Percentiles rank a stretch among this genome's conserved stretches.
Conservation (phyloP, 53 echinoderm and acorn worm species). For the Echinarachnius parma region DNA sequence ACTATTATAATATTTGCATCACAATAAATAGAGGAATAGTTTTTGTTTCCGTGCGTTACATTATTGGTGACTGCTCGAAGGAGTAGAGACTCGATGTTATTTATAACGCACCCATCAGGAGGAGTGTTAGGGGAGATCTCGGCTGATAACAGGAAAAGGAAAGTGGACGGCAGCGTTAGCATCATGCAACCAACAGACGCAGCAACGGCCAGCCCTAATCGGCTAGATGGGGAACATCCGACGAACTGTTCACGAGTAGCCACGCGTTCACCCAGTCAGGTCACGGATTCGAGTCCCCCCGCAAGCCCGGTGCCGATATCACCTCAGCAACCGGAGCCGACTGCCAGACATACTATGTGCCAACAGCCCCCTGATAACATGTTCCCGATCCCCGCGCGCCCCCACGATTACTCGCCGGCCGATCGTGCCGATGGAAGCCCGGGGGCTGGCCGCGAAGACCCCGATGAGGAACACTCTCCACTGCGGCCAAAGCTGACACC, state of each 20-base stretch:
- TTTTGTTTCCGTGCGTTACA: too few relatives aligned
- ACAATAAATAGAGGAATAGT: too few relatives aligned
- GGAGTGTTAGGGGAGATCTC: conserved; percentile 7
- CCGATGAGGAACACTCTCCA: conserved; percentile 9
- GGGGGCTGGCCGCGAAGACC: neutral
- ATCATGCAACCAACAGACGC: conserved; percentile 32
- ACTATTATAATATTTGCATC: too few relatives aligned
- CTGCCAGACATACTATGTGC: conserved; percentile 23
- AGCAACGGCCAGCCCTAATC: conserved; percentile 22
- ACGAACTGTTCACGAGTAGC: conserved; percentile 11
- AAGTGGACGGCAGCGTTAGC: conserved; percentile 4
- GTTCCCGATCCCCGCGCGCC: too few relatives aligned
- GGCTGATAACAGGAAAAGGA: neutral
- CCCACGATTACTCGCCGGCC: conserved; percentile 10
- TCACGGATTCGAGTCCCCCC: conserved; percentile 25
- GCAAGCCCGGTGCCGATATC: conserved; percentile 24
- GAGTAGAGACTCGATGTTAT: conserved; percentile 33
- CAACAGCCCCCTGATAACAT: conserved; percentile 8
- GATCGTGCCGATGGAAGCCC: too few relatives aligned
- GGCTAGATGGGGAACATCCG: conserved; percentile 14
- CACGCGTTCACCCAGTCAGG: conserved; percentile 28
- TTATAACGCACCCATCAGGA: conserved; percentile 7
- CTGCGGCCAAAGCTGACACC: conserved; percentile 26
- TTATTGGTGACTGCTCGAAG: too few relatives aligned
- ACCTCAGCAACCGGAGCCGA: conserved; percentile 1